Evolutionary conservation across 2,113 vertebrate species (phyloP).

Genomic region (Panthera uncia): DNA sequence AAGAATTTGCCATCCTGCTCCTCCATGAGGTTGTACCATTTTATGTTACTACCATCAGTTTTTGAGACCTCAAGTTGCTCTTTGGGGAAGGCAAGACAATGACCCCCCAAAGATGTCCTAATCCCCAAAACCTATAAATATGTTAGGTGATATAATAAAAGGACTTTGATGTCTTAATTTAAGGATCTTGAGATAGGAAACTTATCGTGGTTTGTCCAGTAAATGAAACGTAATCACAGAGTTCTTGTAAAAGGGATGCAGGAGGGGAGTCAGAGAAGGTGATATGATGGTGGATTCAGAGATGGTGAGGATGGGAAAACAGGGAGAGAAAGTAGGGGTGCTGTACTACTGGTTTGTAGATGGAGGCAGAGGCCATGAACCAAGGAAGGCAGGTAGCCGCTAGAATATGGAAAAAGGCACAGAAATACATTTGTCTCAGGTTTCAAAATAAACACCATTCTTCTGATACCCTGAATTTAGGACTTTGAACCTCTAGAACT

Average conservation of each 20-base stretch:
- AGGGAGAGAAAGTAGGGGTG: neutral
- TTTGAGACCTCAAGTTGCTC: neutral
- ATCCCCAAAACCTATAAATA: neutral
- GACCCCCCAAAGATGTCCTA: neutral
- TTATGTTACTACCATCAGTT: neutral
- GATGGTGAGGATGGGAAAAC: rapidly evolving
- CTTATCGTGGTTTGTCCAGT: neutral
- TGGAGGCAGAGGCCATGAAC: too few relatives aligned
- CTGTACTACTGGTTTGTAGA: neutral
- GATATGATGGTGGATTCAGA: neutral
- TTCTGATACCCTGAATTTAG: neutral
- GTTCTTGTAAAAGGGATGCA: neutral
- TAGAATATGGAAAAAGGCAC: neutral
- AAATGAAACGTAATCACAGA: neutral
- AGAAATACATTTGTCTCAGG: too few relatives aligned
- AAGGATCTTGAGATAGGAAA: neutral
- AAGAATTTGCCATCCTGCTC: neutral
- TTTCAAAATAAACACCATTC: neutral
- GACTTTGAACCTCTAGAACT: neutral
- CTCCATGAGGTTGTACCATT: neutral
- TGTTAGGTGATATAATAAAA: neutral
- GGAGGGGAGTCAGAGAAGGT: neutral
- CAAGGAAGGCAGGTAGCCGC: neutral
- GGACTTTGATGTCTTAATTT: neutral
- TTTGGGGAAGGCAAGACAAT: neutral